Evolutionary conservation across 1,140 invertebrate genomes (phyloP), one percentile per base, ranked within the genome.

Genomic region (Pollicipes pollicipes): DNA sequence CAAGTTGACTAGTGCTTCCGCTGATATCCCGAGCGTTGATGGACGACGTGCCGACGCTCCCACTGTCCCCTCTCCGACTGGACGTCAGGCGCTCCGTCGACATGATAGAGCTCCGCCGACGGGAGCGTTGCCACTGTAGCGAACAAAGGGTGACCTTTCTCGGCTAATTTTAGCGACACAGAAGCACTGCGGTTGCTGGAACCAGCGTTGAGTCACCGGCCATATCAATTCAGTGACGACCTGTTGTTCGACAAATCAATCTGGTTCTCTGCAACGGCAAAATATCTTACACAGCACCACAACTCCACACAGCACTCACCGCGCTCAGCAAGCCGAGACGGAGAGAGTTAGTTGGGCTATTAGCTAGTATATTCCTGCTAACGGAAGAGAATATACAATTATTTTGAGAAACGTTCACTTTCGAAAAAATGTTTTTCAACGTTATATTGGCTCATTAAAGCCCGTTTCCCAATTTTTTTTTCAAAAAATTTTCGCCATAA

Each of bases 381-480:
- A 8, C 35, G 35, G 37, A 17, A 6, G 6, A 35, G 35, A 8
- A 35, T 35, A 35, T 8, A 35, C 6, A 6, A 8, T 35, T 8
- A 35, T 35, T 6, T 35, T 35, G 35, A 35, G 17, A 35, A 35
- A 8, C 17, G 6, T 35, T 35, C 30, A 58, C 73, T 30, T 69
- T 68, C 70, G 32, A n/a, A 69, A 27, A n/a, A n/a, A n/a, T n/a
- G n/a, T n/a, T n/a, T n/a, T n/a, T n/a, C n/a, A 68, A 27, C 69
- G 28, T 66, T 70, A 68, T 66, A 72, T 64, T 67, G 70, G 26
- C 29, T 35, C 66, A 28, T 70, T 68, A 31, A 27, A 68, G 26
- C 35, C 6, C 35, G 17, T 35, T 35, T 35, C 6, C 6, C 6
- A 35, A 35, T 8, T 6, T 8, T 35, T 35, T 8, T 35, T 8